A percentile compares a stretch with the other conserved stretches of the same genome.
phyloP scores from a whole-genome alignment of 2,113 vertebrate species.

The Rana temporaria region DNA sequence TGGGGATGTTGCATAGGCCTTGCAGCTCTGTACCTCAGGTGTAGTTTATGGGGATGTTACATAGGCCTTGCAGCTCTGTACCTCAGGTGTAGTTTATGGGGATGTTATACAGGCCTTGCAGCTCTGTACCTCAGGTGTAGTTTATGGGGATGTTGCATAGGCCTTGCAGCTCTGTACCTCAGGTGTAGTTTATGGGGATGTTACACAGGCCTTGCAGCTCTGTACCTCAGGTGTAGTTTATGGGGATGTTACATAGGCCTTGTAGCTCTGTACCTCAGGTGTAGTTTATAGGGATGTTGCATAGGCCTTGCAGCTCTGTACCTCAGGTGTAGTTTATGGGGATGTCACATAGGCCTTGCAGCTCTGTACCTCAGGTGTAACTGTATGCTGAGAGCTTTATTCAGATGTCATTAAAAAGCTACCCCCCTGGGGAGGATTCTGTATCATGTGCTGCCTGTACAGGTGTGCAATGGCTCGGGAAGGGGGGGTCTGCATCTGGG shows the following conservation, averaged over 20 bases:
- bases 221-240: constrained; percentile 14
- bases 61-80: neutral
- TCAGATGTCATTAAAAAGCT: constrained; percentile 2
- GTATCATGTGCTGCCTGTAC: neutral
- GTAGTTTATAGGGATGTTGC: constrained; percentile 1
- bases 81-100: constrained; percentile 12
- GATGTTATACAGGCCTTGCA: neutral
- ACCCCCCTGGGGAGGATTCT: neutral
- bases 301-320: neutral
- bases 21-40: constrained; percentile 5
- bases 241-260: neutral
- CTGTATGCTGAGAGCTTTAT: constrained; percentile 1
- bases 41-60: constrained; percentile 6
- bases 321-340: neutral
- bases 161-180: neutral
- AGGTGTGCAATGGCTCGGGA: constrained; percentile 33
- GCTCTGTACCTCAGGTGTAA: constrained; percentile 14
- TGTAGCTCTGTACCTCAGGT: constrained; percentile 3
- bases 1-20: neutral
- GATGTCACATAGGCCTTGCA: neutral
- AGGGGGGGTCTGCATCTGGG: constrained; percentile 16
- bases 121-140: constrained; percentile 9
- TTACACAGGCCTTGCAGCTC: neutral
- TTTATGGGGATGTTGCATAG: neutral
- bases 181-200: constrained; percentile 6